A percentile compares a stretch with the other conserved stretches of the same genome.
phyloP scores from a whole-genome alignment of 1,140 invertebrate species.

The Zaprionus lachaisei region DNA sequence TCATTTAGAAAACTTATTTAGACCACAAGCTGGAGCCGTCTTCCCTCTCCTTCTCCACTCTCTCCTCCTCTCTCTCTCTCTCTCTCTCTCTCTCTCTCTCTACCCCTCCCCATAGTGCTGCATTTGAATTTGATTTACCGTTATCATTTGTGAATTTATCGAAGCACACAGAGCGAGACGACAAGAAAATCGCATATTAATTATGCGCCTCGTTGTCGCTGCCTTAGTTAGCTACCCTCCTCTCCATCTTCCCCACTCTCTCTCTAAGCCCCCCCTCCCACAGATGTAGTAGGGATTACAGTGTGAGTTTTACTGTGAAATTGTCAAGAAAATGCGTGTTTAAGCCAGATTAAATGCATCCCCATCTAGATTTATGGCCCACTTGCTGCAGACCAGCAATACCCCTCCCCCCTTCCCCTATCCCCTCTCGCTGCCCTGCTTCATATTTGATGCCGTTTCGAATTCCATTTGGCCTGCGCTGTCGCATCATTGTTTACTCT shows the following conservation, averaged over 20 bases:
- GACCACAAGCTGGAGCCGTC: neutral
- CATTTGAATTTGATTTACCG: slow-evolving; percentile 70
- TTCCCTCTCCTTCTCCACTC: neutral
- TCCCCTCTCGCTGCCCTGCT: neutral
- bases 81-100: too few relatives aligned
- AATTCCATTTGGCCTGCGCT: slow-evolving; percentile 50
- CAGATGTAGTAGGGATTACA: slow-evolving; percentile 15
- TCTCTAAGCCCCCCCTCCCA: neutral
- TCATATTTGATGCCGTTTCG: slow-evolving; percentile 1
- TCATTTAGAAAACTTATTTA: slow-evolving; percentile 44
- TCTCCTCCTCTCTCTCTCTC: neutral
- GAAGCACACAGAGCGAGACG: slow-evolving; percentile 6
- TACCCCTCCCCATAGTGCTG: neutral
- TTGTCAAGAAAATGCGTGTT: slow-evolving; percentile 81
- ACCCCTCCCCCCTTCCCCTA: neutral
- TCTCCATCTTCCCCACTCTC: neutral
- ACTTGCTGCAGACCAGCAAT: slow-evolving; percentile 9
- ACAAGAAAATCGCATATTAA: slow-evolving; percentile 70
- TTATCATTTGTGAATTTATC: slow-evolving; percentile 72
- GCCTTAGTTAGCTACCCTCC: slow-evolving; percentile 41
- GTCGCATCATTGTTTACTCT: slow-evolving; percentile 69
- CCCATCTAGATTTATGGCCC: slow-evolving; percentile 63
- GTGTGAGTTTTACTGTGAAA: slow-evolving; percentile 73
- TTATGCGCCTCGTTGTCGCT: slow-evolving; percentile 54
- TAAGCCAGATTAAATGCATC: slow-evolving; percentile 80